Evolutionary conservation across 35 echinoderm and acorn worm species (phyloP).

Genomic region (Heliocidaris erythrogramma): DNA sequence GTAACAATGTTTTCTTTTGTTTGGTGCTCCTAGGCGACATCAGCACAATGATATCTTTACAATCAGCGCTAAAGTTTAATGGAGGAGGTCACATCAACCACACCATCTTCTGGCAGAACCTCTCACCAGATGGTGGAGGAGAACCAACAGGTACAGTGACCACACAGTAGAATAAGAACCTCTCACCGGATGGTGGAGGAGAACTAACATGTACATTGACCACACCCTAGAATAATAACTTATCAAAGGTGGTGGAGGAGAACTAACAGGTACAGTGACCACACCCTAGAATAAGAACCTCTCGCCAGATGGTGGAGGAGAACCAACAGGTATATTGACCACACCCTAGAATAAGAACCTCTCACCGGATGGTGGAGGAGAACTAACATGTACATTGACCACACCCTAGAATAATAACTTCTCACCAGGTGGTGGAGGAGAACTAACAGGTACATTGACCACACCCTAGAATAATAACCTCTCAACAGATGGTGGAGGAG

Average conservation of each 20-base stretch:
- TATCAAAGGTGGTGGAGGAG: no score
- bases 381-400: slow-evolving; percentile 71
- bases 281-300: slow-evolving; percentile 49
- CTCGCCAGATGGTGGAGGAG: slow-evolving; percentile 85
- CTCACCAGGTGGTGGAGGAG: slow-evolving; percentile 79
- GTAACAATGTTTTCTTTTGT: background rate
- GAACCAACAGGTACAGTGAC: slow-evolving; percentile 73
- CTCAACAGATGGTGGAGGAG: slow-evolving; percentile 78
- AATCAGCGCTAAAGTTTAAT: slow-evolving; percentile 88
- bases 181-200: slow-evolving; percentile 83
- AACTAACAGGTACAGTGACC: background rate
- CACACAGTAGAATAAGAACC: slow-evolving; percentile 17
- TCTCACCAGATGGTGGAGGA: slow-evolving; percentile 88
- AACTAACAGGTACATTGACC: slow-evolving; percentile 70
- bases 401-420: slow-evolving; percentile 52
- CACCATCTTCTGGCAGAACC: slow-evolving; percentile 88
- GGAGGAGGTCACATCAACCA: slow-evolving; percentile 95
- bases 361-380: slow-evolving; percentile 84
- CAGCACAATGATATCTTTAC: slow-evolving; percentile 67
- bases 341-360: slow-evolving; percentile 48
- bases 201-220: slow-evolving; percentile 69
- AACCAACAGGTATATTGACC: slow-evolving; percentile 73
- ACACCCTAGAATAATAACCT: slow-evolving; percentile 47
- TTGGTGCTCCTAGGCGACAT: slow-evolving; percentile 63
- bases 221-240: no score